phyloP scores from a whole-genome alignment of 2,113 vertebrate species.

The Pionites leucogaster region DNA sequence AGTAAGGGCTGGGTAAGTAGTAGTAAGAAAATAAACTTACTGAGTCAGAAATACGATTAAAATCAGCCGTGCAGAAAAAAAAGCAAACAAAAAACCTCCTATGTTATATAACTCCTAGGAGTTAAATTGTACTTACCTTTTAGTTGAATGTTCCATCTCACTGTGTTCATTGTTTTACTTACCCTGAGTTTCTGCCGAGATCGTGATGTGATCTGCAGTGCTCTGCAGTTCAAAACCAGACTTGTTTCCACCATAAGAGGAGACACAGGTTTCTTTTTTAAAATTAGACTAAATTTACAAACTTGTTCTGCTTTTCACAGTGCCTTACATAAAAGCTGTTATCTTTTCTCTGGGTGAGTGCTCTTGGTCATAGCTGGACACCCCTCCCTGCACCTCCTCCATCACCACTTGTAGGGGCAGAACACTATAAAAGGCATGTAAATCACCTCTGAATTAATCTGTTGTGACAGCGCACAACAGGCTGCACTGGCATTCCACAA shows the following conservation, averaged over 20 bases:
- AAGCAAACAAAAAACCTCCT: neutral
- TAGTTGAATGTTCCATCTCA: neutral
- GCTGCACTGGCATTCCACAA: fast-evolving
- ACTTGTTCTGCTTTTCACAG: neutral
- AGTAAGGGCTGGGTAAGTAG: neutral
- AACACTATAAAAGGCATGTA: fast-evolving
- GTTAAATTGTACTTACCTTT: neutral
- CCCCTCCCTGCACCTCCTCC: neutral
- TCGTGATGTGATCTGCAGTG: neutral
- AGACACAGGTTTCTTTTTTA: neutral
- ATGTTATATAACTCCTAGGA: neutral
- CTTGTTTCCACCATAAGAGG: neutral
- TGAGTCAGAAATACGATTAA: neutral
- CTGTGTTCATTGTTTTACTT: neutral
- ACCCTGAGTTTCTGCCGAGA: neutral
- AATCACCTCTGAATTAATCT: neutral
- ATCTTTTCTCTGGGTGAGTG: neutral
- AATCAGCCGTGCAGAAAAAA: neutral
- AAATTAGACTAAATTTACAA: neutral
- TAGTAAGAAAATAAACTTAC: neutral
- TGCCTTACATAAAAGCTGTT: neutral
- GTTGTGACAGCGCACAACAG: neutral
- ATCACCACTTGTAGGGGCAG: neutral
- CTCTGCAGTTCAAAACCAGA: neutral
- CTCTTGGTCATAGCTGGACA: neutral